Base-by-base conservation (phyloP, 2,113 vertebrate species). In the Pterophyllum scalare region DNA sequence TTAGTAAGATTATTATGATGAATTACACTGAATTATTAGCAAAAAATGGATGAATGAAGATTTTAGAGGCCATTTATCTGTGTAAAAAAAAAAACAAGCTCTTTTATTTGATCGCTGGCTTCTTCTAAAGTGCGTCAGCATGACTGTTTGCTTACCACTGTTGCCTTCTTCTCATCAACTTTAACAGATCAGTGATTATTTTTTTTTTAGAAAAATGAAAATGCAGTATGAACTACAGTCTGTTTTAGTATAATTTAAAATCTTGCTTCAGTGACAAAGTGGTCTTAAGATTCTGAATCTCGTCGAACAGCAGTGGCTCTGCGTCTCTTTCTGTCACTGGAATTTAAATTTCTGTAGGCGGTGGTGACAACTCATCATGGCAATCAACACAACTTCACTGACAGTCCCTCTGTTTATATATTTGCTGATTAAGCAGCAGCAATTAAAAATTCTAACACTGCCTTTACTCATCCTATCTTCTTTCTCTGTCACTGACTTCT, bases 401-500 rank as follows among this genome's bases (percentile, higher is more conserved):
- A 35, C 22, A n/a, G 38, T 28, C 58, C 13, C 7, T 65, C 26
- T 33, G 12, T 62, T 28, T 35, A 33, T 31, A 13, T 14, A 65
- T 33, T 19, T 80, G 40, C 46, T 67, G 26, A 52, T 52, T 72
- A 11, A n/a, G 67, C 43, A 70, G 17, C 11, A 72, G 17, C 67
- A 52, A 76, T 79, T 81, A 56, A 9, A 64, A 79, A 84, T 60
- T 31, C 59, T 33, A 38, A 62, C 28, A 3, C 22, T 59, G 9
- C 65, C 24, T 79, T 58, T 9, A 49, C 33, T 75, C 9, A 28
- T 7, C 6, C 20, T 85, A 9, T 61, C 40, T 24, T 17, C 46
- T 76, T 35, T 58, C 57, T 58, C 43, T 17, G 3, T 4, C 74
- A 82, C 59, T 43, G 81, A 87, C 82, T 35, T 84, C 83, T 31